Conservation (phyloP, 2,888 invertebrate species). For the Drosophila buzzatii region DNA sequence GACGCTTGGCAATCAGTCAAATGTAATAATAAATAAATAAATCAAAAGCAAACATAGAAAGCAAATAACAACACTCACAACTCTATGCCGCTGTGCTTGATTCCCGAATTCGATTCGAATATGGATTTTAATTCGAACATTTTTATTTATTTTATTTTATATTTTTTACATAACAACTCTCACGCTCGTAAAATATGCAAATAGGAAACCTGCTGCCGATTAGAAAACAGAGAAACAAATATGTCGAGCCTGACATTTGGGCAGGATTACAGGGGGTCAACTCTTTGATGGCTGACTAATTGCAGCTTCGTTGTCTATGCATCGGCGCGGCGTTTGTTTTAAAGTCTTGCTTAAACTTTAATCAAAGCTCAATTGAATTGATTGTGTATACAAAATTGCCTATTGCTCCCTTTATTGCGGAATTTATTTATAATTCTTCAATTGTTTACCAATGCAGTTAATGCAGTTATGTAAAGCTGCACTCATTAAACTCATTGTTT, state of each 20-base stretch:
- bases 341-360: not conserved
- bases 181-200: constrained; percentile 3
- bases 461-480: too few species aligned
- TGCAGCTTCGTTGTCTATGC: not conserved
- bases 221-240: not conserved
- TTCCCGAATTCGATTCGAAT: constrained; percentile 18
- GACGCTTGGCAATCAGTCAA: constrained; percentile 65
- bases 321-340: not conserved
- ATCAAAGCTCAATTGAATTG: not conserved
- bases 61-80: constrained; percentile 8
- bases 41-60: constrained; percentile 35
- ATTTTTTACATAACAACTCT: not conserved
- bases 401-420: too few species aligned
- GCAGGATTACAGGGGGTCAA: not conserved
- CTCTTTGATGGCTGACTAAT: not conserved
- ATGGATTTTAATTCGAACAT: constrained; percentile 15
- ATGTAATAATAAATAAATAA: constrained; percentile 76
- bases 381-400: too few species aligned
- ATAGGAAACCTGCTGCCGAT: constrained; percentile 3
- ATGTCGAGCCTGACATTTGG: not conserved
- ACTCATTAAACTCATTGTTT: too few species aligned
- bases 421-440: too few species aligned
- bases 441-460: too few species aligned
- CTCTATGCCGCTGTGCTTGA: constrained; percentile 1
- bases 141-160: not conserved